Conservation (phyloP, 2,113 vertebrate species). For the Petrocephalus zakoni region DNA sequence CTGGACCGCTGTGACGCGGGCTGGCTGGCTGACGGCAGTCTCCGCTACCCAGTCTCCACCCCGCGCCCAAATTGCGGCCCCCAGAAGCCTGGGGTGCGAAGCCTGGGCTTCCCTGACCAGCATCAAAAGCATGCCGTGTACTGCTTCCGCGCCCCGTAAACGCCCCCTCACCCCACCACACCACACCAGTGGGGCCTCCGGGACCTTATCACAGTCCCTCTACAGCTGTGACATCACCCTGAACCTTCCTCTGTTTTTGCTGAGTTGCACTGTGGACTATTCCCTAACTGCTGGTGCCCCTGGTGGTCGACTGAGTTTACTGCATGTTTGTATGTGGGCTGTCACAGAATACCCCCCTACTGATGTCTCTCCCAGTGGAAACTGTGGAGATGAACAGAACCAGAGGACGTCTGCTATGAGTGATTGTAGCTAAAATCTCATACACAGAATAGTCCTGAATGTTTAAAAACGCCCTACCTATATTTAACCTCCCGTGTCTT, state of each 20-base stretch:
- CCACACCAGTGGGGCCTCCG: background rate
- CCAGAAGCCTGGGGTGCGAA: conserved; percentile 71
- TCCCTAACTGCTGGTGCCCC: background rate
- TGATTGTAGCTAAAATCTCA: background rate
- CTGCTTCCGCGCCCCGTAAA: conserved; percentile 62
- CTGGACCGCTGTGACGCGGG: conserved; percentile 79
- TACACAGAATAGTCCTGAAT: background rate
- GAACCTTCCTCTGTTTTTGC: background rate
- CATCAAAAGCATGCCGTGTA: conserved; percentile 71
- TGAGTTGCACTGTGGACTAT: background rate
- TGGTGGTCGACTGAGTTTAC: background rate
- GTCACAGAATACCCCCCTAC: background rate
- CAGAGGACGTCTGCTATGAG: background rate
- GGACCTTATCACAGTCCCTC: background rate
- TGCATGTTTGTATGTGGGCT: background rate
- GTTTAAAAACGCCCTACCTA: background rate
- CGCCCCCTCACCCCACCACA: background rate
- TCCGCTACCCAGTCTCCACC: conserved; percentile 75
- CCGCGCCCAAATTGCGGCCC: conserved; percentile 72
- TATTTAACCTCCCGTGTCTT: background rate
- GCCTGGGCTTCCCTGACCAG: conserved; percentile 71
- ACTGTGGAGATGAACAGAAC: background rate
- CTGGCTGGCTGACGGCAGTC: conserved; percentile 84
- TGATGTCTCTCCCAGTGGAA: background rate
- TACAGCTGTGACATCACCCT: conserved; percentile 7